Percentiles rank a stretch among this genome's conserved stretches.
Conservation (phyloP, 1,140 invertebrate species). For the Sycophaga agraensis region DNA sequence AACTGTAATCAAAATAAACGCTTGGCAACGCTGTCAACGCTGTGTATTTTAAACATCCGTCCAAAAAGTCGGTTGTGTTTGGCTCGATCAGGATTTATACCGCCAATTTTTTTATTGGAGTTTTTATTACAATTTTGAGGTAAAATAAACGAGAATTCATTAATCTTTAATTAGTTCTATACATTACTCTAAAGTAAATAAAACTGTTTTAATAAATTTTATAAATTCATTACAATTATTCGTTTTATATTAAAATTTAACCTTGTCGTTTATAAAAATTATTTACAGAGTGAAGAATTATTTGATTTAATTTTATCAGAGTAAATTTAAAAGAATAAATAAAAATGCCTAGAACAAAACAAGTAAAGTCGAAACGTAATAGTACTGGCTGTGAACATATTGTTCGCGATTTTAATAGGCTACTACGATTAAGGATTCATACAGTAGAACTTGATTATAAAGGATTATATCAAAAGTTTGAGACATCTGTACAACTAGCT, state of each 20-base stretch:
- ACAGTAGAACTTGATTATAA: conserved; percentile 39
- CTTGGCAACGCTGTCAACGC: conserved; percentile 16
- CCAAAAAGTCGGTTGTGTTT: conserved; percentile 22
- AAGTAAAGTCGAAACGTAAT: conserved; percentile 24
- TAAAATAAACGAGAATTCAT: conserved; percentile 9
- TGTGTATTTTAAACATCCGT: conserved; percentile 8
- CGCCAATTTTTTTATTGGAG: conserved; percentile 15
- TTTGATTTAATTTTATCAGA: neutral
- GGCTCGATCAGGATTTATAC: neutral
- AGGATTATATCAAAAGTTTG: conserved; percentile 29
- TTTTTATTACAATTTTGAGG: neutral
- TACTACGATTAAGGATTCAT: conserved; percentile 30
- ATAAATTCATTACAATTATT: neutral
- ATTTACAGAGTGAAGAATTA: neutral
- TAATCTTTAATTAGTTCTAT: neutral
- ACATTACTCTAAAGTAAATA: neutral
- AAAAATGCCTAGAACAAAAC: conserved; percentile 45
- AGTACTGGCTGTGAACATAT: conserved; percentile 33
- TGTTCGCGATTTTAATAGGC: conserved; percentile 41
- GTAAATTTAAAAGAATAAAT: neutral
- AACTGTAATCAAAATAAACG: no score
- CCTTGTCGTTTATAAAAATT: neutral
- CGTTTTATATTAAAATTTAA: neutral
- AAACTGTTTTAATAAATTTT: neutral
- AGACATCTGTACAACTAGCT: conserved; percentile 32